A percentile compares a stretch with the other conserved stretches of the same genome.
Evolutionary conservation across 1,140 invertebrate species (phyloP).

Genomic region (Drosophila pruinosa): DNA sequence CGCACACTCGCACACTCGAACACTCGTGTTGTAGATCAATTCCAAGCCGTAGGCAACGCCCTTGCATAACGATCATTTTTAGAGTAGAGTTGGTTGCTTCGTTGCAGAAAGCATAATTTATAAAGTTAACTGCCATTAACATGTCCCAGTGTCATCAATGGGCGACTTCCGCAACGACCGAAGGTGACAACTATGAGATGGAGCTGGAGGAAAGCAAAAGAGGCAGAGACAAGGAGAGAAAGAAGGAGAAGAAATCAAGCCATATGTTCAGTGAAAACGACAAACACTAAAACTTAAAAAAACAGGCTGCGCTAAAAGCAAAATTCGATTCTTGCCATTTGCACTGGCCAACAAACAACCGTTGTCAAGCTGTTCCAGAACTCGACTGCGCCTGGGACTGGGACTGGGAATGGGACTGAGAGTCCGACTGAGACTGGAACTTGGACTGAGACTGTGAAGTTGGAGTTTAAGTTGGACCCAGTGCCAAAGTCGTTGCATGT

Average conservation of each 20-base stretch:
- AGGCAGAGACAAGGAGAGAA: not conserved
- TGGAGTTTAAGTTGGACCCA: conserved; percentile 42
- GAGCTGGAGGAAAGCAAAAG: conserved; percentile 3
- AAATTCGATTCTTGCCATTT: conserved; percentile 80
- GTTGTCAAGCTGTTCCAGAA: conserved; percentile 52
- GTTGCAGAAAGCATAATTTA: conserved; percentile 62
- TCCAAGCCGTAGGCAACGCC: conserved; percentile 15
- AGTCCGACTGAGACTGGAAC: conserved; percentile 26
- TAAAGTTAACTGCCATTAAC: conserved; percentile 73
- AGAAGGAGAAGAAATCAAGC: conserved; percentile 48
- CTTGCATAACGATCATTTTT: conserved; percentile 33
- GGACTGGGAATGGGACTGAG: conserved; percentile 11
- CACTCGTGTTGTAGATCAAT: conserved; percentile 23
- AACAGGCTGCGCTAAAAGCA: conserved; percentile 79
- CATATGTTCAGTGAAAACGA: conserved; percentile 73
- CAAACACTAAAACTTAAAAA: conserved; percentile 68
- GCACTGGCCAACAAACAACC: conserved; percentile 74
- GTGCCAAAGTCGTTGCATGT: conserved; percentile 72
- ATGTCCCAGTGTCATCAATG: conserved; percentile 59
- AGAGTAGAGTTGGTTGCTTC: conserved; percentile 5
- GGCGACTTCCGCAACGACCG: conserved; percentile 62
- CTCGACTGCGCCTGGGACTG: conserved; percentile 23
- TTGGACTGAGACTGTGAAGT: conserved; percentile 24
- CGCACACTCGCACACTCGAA: too few relatives aligned
- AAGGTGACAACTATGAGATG: conserved; percentile 63